Evolutionary conservation across 1,140 invertebrate genomes (phyloP).

Genomic region (Coenobita brevimanus): DNA sequence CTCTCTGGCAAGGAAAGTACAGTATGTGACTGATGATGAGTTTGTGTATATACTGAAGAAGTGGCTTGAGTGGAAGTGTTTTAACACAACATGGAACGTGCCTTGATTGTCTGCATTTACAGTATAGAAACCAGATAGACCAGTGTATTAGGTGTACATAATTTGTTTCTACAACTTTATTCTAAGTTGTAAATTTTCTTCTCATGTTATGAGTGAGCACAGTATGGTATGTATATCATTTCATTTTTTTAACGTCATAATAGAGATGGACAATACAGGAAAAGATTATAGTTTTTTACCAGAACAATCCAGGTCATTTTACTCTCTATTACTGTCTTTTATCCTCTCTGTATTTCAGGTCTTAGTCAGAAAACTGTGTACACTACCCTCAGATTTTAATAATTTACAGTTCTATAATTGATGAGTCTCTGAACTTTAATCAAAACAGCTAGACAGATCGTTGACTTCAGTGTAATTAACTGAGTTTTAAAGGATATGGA

Average conservation of each 20-base stretch:
- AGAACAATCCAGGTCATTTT: not conserved
- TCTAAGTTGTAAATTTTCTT: conserved; percentile 50
- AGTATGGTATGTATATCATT: conserved; percentile 4
- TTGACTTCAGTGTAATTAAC: no score
- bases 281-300: conserved; percentile 13
- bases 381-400: no score
- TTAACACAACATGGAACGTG: conserved; percentile 34
- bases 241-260: not conserved
- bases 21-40: conserved; percentile 21
- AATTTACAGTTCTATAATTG: no score
- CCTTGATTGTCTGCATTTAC: conserved; percentile 54
- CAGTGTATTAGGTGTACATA: conserved; percentile 49
- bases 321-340: not conserved
- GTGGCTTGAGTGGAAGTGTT: conserved; percentile 35
- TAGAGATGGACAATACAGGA: not conserved
- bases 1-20: not conserved
- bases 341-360: not conserved
- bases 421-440: no score
- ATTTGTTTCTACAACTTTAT: conserved; percentile 22
- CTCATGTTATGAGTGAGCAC: conserved; percentile 34
- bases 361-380: no score
- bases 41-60: conserved; percentile 33
- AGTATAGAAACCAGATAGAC: conserved; percentile 21
- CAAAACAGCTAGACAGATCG: no score
- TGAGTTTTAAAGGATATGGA: no score